Base-by-base conservation (phyloP, 2,888 invertebrate species). In the Platycnemis pennipes region DNA sequence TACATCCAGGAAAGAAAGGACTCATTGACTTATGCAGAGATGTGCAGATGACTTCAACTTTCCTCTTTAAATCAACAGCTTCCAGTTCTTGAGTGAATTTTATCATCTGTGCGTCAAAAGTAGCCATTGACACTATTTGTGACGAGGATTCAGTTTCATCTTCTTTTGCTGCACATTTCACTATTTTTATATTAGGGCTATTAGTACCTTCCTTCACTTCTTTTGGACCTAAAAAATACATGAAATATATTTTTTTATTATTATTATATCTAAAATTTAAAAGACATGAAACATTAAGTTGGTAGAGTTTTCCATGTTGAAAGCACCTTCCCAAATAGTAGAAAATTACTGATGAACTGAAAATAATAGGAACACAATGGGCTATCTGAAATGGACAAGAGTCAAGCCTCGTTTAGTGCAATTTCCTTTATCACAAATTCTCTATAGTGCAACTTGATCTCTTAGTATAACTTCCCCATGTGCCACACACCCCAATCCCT, bases 1-100 rank as follows among this genome's bases (percentile, higher is more conserved):
- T 95, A 95, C 96, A 96, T 22, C 94, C 95, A 91, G 95, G 96
- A 95, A 95, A 96, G 49, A 94, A 2, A 26, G 49, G 69, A 87
- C 86, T 95, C 53, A 96, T 96, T 56, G 96, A 95, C 5, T 95
- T 95, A 85, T 95, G 94, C 63, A 96, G 89, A 63, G 95, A 95
- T 7, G 94, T 13, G 77, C 95, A 96, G 86, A 95, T 95, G 4
- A 94, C 95, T 87, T 95, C 96, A 94, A 96, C 96, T 94, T 95
- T 95, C 7, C 53, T 96, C 96, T 5, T 63, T 77, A 26, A 96
- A 95, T 77, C 95, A 91, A 49, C 2, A 42, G 85, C 94, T 95
- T 95, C 95, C 95, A 42, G 77, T 91, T 94, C 53, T 86, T 56
- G 26, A 31, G 69, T 26, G 31, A 94, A 94, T 26, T 86, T 53